phyloP scores from a whole-genome alignment of 2,888 invertebrate genomes.

The Osmoderma eremita region DNA sequence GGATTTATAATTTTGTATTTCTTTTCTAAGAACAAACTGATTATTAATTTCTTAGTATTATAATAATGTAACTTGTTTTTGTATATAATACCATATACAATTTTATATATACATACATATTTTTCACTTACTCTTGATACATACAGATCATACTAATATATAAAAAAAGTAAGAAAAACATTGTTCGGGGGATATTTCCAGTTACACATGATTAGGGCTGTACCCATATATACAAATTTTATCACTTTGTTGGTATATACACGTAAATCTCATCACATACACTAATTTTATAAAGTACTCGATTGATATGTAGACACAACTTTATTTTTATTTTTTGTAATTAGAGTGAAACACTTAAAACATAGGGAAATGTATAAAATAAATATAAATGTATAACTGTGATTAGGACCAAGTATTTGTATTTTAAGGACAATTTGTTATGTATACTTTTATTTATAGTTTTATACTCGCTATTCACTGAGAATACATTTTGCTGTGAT shows the following conservation, averaged over 20 bases:
- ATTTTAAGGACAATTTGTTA: background rate
- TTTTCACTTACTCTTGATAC: background rate
- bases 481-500: constrained; percentile 16
- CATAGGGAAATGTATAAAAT: background rate
- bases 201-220: background rate
- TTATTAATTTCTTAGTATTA: too few species aligned
- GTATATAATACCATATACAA: background rate
- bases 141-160: background rate
- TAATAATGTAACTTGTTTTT: background rate
- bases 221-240: background rate
- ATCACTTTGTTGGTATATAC: background rate
- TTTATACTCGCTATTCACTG: background rate
- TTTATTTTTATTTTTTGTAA: constrained; percentile 3
- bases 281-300: background rate
- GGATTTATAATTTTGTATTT: background rate
- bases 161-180: background rate
- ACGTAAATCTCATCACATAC: constrained; percentile 9
- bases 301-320: background rate
- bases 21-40: background rate
- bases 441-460: constrained; percentile 1
- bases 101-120: background rate
- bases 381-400: constrained; percentile 7
- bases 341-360: background rate
- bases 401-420: constrained; percentile 23
- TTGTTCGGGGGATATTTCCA: background rate